Evolutionary conservation across 2,888 invertebrate species (phyloP).

Genomic region (Ophraella communa): DNA sequence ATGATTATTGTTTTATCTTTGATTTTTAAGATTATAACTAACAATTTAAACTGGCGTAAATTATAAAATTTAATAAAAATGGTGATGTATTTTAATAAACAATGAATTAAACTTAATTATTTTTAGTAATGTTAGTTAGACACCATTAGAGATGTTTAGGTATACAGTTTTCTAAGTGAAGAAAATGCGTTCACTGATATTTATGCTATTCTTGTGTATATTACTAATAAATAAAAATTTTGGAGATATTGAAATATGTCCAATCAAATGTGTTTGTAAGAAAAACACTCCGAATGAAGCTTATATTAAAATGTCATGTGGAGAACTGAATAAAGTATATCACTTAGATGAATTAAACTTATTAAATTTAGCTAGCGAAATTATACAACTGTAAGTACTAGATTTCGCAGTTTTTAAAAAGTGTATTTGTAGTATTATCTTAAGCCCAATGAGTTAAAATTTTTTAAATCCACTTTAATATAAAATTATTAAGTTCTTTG

Average conservation of each 20-base stretch:
- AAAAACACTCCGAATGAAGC: conserved; percentile 61
- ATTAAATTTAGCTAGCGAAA: conserved; percentile 66
- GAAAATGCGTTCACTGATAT: conserved; percentile 7
- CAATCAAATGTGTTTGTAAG: conserved; percentile 64
- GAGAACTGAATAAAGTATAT: conserved; percentile 62
- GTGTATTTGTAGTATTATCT: no score
- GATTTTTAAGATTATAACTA: background rate
- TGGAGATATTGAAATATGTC: conserved; percentile 37
- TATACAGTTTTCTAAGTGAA: background rate
- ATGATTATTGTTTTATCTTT: background rate
- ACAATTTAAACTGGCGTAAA: background rate
- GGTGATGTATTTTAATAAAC: background rate
- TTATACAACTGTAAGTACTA: conserved; percentile 70
- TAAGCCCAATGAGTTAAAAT: no score
- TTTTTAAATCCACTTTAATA: no score
- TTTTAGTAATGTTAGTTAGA: background rate
- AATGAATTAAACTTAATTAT: background rate
- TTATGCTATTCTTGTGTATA: background rate
- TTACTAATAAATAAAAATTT: conserved; percentile 3
- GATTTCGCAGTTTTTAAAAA: background rate
- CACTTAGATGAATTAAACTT: conserved; percentile 70
- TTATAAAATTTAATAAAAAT: background rate
- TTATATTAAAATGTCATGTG: conserved; percentile 69
- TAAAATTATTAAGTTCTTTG: no score
- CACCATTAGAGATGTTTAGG: background rate